A percentile compares a stretch with the other conserved stretches of the same genome.
Evolutionary conservation across 2,797 vertebrate genomes (phyloP).

Genomic region (Taenioides sp.): DNA sequence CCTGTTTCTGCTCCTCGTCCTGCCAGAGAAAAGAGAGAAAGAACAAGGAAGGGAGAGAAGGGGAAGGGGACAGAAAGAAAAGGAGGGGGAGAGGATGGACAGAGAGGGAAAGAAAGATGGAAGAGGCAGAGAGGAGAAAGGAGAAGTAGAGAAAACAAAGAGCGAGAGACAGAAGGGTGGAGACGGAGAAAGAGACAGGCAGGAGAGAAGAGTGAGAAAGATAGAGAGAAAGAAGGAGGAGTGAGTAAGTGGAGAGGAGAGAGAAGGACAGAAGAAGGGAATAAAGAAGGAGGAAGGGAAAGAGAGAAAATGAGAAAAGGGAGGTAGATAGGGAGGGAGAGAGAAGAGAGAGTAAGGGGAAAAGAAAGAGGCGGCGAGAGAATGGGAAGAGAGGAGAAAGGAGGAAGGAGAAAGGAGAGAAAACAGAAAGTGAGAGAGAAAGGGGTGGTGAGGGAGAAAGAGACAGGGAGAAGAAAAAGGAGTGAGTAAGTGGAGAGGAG

Average conservation of each 20-base stretch:
- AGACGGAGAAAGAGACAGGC: too few species aligned
- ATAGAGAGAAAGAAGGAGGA: too few species aligned
- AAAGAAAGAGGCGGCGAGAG: too few species aligned
- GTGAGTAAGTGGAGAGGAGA: too few species aligned
- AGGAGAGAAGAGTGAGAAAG: too few species aligned
- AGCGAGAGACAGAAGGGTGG: too few species aligned
- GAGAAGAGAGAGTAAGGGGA: too few species aligned
- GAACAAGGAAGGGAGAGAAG: conserved; percentile 59
- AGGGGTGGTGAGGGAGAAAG: too few species aligned
- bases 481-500: too few species aligned
- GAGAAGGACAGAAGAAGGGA: background rate
- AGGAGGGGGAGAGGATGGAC: background rate
- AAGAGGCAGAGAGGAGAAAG: background rate
- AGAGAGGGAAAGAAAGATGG: too few species aligned
- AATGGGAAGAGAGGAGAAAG: conserved; percentile 20
- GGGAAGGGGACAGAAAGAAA: background rate
- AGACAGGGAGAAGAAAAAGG: too few species aligned
- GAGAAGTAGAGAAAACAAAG: too few species aligned
- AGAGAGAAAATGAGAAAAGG: conserved; percentile 37
- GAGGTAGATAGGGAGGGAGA: conserved; percentile 55
- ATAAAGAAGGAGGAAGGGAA: conserved; percentile 42
- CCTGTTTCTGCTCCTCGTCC: conserved; percentile 98
- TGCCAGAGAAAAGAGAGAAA: conserved; percentile 69
- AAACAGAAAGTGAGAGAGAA: background rate
- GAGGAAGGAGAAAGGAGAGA: conserved; percentile 47